Conservation (phyloP, 37 sponge, comb jelly and placozoan species). For the Ephydatia muelleri region DNA sequence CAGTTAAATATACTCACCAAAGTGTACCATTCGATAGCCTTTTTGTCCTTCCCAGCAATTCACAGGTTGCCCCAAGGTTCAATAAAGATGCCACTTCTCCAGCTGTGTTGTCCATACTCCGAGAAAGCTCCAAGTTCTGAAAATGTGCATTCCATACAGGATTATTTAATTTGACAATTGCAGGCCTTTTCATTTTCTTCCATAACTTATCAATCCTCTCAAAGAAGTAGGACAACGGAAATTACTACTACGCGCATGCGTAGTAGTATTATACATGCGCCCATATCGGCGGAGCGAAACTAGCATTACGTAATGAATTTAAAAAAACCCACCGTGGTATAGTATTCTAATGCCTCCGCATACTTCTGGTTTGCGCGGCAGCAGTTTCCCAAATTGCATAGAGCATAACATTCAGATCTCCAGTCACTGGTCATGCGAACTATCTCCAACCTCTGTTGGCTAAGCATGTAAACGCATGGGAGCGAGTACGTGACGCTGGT, state of each 20-base stretch:
- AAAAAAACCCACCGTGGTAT: conserved; percentile 36
- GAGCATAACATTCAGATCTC: conserved; percentile 36
- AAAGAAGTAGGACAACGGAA: no score
- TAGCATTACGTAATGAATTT: neutral
- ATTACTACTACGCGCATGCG: no score
- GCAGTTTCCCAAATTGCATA: conserved; percentile 83
- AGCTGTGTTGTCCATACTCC: conserved; percentile 3
- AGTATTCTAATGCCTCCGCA: conserved; percentile 63
- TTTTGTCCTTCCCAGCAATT: conserved; percentile 36
- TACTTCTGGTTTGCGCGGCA: conserved; percentile 36
- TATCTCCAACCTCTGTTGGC: conserved; percentile 56
- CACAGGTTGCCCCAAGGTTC: conserved; percentile 65
- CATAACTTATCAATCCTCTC: no score
- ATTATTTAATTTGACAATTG: neutral
- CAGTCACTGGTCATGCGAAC: conserved; percentile 38
- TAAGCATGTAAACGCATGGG: no score
- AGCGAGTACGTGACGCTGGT: neutral
- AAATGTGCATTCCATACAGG: neutral
- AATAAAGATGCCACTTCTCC: conserved; percentile 47
- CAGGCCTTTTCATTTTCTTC: conserved; percentile 1
- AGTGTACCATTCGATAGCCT: conserved; percentile 73
- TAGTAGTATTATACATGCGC: no score
- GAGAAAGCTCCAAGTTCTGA: conserved; percentile 52
- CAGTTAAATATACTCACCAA: conserved; percentile 35
- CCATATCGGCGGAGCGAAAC: neutral